Evolutionary conservation across 2,113 vertebrate species (phyloP), one percentile per base, ranked within the genome.

Genomic region (Glaucidium brasilianum): DNA sequence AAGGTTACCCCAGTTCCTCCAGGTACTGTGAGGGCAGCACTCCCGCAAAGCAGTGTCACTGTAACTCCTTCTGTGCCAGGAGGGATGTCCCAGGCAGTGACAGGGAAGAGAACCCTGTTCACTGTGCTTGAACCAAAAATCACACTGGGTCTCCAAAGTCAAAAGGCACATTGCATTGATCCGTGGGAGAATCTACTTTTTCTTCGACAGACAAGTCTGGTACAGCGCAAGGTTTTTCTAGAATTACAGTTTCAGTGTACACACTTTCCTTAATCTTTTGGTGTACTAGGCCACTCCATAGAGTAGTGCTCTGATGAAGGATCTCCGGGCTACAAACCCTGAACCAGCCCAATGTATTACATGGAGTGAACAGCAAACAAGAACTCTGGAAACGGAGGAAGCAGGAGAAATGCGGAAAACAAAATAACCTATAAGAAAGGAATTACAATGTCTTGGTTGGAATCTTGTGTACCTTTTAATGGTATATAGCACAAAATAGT

Each of bases 291-390:
- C 2, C 39, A 23, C 41, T 20, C 32, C 43, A 63, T 1, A 59
- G 80, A 27, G 60, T 4, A 69, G 47, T 26, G 72, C 59, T 63
- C 41, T 67, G 50, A 13, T 19, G 56, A 58, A 78, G 41, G 15
- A 58, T 6, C 59, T 45, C 25, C 39, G 39, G 52, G 94, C 78
- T 89, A 41, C 92, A 66, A 56, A 35, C 14, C 37, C 43, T 1
- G 1, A 13, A 19, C 7, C 32, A 85, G 45, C 50, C 43, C 5
- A 0, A 0, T 1, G 6, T 6, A 4, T 41, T 18, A 7, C n/a
- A 3, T 19, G 56, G 50, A 12, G 23, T 2, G 19, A n/a, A 76
- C 34, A 71, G 11, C 29, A 53, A 85, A n/a, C 19, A n/a, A 5
- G 43, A 73, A 41, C 55, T 53, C 41, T 76, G 71, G n/a, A 41